Base-by-base conservation (phyloP, 2,888 invertebrate species). In the Philhelius pedissequus region DNA sequence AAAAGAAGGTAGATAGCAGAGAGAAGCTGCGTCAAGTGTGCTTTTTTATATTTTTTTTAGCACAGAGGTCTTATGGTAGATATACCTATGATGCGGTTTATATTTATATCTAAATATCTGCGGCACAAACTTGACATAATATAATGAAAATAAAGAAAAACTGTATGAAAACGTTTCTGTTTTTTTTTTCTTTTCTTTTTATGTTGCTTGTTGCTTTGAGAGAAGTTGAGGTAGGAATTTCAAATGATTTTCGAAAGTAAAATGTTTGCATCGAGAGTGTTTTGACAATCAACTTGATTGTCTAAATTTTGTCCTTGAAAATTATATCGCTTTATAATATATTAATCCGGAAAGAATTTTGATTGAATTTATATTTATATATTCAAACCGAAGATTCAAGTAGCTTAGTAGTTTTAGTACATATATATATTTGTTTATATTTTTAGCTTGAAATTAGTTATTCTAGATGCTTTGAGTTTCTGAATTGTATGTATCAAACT, bases 81-180 rank as follows among this genome's bases (percentile, higher is more conserved):
- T 71, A n/a, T n/a, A n/a, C n/a, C n/a, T n/a, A n/a, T n/a, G n/a
- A n/a, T 35, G 43, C 11, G 35, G 22, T 38, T 32, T 38, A 35
- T 77, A 58, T 56, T 30, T 64, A 52, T 48, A n/a, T n/a, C n/a
- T n/a, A 27, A 64, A 58, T 68, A 48, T 52, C 50, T 58, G 18
- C 8, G 66, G 35, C 45, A 74, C 60, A 79, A 79, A 79, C 79
- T 74, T 79, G 79, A 79, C 74, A 79, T 68, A 43, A 40, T 74
- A 74, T 48, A 60, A 54, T 74, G 43, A 32, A 60, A 68, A 45
- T 60, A 60, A 35, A 38, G 13, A 56, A 22, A n/a, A 11, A 35
- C 11, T 35, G 0, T 20, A 27, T 45, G 25, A 52, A 54, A 45
- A 38, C 25, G 25, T 56, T 43, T 45, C 25, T 48, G 25, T 56